phyloP scores from a whole-genome alignment of 2,888 invertebrate genomes.

The Lasioglossum villosulum region DNA sequence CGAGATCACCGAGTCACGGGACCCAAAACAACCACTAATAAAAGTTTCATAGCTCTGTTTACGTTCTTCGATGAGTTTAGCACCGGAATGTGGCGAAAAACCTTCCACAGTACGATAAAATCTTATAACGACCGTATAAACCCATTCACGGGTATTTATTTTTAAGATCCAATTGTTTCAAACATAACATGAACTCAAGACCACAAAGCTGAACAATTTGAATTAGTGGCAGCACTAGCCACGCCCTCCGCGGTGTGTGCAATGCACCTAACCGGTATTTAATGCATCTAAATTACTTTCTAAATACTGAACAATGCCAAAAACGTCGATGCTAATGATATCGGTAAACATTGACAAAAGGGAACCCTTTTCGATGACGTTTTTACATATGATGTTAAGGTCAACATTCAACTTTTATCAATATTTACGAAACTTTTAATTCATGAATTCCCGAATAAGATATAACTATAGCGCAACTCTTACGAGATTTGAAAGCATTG shows the following conservation, averaged over 20 bases:
- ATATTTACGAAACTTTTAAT: too few relatives aligned
- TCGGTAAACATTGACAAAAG: too few relatives aligned
- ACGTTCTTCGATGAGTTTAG: conserved; percentile 10
- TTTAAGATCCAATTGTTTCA: neutral
- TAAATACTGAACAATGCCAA: too few relatives aligned
- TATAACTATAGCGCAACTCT: neutral
- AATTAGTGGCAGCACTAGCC: too few relatives aligned
- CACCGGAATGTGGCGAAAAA: neutral
- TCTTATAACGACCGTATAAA: neutral
- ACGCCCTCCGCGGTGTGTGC: too few relatives aligned
- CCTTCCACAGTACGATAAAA: neutral
- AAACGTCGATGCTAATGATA: too few relatives aligned
- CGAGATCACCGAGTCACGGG: neutral
- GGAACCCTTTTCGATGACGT: too few relatives aligned
- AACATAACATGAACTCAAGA: too few relatives aligned
- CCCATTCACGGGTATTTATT: neutral
- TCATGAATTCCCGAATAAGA: neutral
- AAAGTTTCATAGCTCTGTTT: conserved; percentile 19
- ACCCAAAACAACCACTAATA: neutral
- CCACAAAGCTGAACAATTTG: neutral
- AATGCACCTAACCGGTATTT: too few relatives aligned
- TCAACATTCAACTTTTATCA: too few relatives aligned
- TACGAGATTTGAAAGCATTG: neutral
- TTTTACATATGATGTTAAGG: too few relatives aligned
- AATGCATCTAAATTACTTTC: too few relatives aligned